Conservation (phyloP, 2,888 invertebrate species). For the Dexiosoma caninum region DNA sequence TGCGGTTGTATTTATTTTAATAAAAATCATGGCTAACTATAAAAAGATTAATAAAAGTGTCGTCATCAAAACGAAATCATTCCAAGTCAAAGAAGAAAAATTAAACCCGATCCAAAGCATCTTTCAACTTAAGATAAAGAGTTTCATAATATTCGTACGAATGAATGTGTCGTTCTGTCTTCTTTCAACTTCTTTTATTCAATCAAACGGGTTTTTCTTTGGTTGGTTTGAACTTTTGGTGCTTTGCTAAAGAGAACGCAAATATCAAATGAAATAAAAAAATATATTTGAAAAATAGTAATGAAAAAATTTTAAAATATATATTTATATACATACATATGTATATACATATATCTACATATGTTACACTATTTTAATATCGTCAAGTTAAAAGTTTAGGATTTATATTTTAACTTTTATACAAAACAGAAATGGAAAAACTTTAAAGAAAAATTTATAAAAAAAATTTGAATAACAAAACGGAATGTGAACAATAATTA, state of each 20-base stretch:
- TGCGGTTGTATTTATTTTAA: background rate
- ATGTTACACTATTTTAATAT: background rate
- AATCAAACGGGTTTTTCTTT: slow-evolving; percentile 42
- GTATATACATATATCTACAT: too few species aligned
- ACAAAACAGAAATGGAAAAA: background rate
- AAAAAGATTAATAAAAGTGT: slow-evolving; percentile 47
- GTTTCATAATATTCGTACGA: slow-evolving; percentile 48
- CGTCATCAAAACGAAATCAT: slow-evolving; percentile 50
- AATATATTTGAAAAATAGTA: background rate
- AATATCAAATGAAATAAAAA: slow-evolving; percentile 16
- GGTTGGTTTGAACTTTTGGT: background rate
- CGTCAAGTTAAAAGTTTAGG: too few species aligned
- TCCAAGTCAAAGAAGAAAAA: slow-evolving; percentile 5
- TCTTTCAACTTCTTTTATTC: slow-evolving; percentile 32
- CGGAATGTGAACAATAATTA: background rate
- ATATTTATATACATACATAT: too few species aligned
- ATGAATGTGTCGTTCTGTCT: slow-evolving; percentile 3
- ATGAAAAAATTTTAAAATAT: background rate
- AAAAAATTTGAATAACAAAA: slow-evolving; percentile 27
- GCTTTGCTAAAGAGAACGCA: slow-evolving; percentile 33
- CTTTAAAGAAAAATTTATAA: background rate
- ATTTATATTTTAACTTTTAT: too few species aligned
- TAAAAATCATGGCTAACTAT: slow-evolving; percentile 31
- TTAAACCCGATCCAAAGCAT: slow-evolving; percentile 36
- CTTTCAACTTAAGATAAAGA: slow-evolving; percentile 25